A percentile compares a stretch with the other conserved stretches of the same genome.
Conservation (phyloP, 2,113 vertebrate species). For the Gobiocypris rarus region DNA sequence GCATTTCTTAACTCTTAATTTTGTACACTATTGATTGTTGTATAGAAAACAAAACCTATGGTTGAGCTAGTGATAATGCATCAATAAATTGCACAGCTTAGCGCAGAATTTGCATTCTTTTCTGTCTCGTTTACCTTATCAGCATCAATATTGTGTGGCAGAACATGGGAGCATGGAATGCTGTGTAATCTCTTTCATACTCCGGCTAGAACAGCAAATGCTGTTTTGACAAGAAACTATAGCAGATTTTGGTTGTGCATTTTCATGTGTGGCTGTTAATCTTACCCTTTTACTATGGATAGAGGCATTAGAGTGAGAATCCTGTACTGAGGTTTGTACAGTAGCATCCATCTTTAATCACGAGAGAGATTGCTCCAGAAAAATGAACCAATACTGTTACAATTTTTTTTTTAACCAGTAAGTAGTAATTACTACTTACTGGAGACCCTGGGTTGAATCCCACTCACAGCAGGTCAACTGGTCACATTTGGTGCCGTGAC, state of each 20-base stretch:
- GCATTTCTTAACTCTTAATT: background rate
- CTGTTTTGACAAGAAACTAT: background rate
- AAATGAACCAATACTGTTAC: background rate
- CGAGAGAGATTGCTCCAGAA: background rate
- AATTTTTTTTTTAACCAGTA: too few relatives aligned
- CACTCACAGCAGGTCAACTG: too few relatives aligned
- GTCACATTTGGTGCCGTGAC: too few relatives aligned
- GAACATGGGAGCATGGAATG: background rate
- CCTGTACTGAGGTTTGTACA: too few relatives aligned
- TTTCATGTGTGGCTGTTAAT: background rate
- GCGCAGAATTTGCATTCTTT: background rate
- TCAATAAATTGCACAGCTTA: background rate
- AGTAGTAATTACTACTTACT: too few relatives aligned
- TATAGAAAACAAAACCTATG: background rate
- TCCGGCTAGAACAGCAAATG: background rate
- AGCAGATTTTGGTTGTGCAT: background rate
- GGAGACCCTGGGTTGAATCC: too few relatives aligned
- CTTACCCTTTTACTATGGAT: background rate
- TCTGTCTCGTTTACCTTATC: slow-evolving; percentile 4
- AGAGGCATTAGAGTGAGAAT: background rate
- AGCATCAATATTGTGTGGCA: background rate
- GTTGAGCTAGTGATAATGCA: background rate
- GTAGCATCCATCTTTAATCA: background rate
- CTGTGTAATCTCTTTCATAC: background rate
- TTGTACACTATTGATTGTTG: background rate